Evolutionary conservation across 1,140 invertebrate genomes (phyloP).

Genomic region (Apis florea): DNA sequence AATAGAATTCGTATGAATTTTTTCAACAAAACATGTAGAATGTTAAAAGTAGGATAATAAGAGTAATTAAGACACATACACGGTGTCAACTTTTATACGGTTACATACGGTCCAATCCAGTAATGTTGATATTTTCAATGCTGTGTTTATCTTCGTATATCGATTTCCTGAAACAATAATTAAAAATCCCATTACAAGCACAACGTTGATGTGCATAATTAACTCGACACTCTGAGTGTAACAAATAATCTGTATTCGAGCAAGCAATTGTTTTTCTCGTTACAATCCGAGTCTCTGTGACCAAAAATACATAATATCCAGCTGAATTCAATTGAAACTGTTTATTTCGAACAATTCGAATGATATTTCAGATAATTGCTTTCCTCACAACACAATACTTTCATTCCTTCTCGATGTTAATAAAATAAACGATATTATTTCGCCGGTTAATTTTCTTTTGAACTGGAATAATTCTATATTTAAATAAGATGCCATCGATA

Average conservation of each 20-base stretch:
- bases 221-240: not conserved
- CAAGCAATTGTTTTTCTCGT: slow-evolving; percentile 1
- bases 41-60: no score
- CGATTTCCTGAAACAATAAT: no score
- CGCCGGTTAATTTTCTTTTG: not conserved
- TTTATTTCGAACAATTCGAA: slow-evolving; percentile 9
- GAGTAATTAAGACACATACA: no score
- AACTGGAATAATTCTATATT: not conserved
- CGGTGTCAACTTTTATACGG: no score
- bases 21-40: no score
- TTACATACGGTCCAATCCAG: no score
- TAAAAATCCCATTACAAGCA: no score
- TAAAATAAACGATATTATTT: not conserved
- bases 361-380: not conserved
- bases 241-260: not conserved
- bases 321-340: not conserved
- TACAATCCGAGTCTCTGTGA: no score
- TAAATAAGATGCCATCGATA: not conserved
- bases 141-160: no score
- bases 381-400: not conserved
- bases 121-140: no score
- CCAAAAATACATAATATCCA: not conserved
- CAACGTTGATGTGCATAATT: not conserved
- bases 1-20: no score
- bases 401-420: not conserved